Conservation (phyloP, 2,113 vertebrate species). For the Boulengeromyrus knoepffleri region DNA sequence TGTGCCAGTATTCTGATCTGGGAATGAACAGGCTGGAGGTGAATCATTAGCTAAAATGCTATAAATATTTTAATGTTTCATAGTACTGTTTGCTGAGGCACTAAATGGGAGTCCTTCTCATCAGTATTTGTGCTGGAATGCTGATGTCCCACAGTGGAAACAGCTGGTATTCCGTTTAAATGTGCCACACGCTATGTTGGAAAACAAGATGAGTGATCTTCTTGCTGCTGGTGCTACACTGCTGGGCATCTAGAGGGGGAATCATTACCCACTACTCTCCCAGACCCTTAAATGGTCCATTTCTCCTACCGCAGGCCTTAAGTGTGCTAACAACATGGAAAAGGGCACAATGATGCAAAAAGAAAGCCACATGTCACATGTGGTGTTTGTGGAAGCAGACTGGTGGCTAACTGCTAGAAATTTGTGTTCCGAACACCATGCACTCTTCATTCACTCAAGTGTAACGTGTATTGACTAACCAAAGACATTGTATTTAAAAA, state of each 20-base stretch:
- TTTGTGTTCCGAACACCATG: not conserved
- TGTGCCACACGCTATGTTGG: not conserved
- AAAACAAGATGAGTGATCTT: not conserved
- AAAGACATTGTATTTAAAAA: not conserved
- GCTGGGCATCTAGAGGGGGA: not conserved
- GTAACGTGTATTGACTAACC: not conserved
- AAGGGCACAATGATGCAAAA: not conserved
- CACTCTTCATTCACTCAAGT: not conserved
- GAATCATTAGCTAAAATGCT: not conserved
- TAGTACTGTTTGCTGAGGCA: not conserved
- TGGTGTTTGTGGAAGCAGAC: not conserved
- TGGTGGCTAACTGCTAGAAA: not conserved
- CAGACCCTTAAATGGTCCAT: not conserved
- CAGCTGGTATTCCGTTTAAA: not conserved
- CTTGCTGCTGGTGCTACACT: not conserved
- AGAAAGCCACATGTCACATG: not conserved
- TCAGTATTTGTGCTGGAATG: not conserved
- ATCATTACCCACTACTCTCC: not conserved
- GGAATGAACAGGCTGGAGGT: not conserved
- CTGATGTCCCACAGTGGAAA: not conserved
- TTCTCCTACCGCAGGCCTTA: not conserved
- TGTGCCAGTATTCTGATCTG: not conserved
- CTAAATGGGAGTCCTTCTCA: not conserved
- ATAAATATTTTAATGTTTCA: conserved; percentile 1
- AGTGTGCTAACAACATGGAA: not conserved